Base-by-base conservation (phyloP, 1,140 invertebrate genomes). In the Drosophila funebris region DNA sequence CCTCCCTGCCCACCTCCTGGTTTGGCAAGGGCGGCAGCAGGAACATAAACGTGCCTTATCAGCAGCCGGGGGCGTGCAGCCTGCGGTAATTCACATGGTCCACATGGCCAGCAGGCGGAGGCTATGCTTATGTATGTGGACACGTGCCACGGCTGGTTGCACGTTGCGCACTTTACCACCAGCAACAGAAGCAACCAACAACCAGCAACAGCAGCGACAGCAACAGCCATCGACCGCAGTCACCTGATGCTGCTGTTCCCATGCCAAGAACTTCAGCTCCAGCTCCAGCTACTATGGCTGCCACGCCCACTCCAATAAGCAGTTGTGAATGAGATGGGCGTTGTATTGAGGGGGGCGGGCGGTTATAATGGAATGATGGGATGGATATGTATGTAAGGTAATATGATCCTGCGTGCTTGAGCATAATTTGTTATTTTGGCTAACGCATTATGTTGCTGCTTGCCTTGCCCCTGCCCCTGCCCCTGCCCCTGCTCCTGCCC, bases 381-480 rank as follows among this genome's bases (percentile, higher is more conserved):
- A 24, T 63, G 56, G 29, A 24, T 57, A 8, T 56, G 36, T 33
- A 16, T 13, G 8, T 29, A 16, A 3, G 22, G 79, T 84, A 84
- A 84, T 67, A 69, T 77, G 81, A 84, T 87, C 82, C 82, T 85
- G 78, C 82, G 82, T 88, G 82, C 78, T 80, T 22, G 6, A 67
- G 83, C 82, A 87, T 85, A 85, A 85, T 85, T 85, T 85, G 82
- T 85, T 85, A 85, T 85, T 85, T 85, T 64, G 62, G 67, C 77
- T 74, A 79, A 64, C 72, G 73, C 73, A 79, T 79, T 79, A 61
- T 80, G 39, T 33, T 67, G 11, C 6, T 20, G 9, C 20, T 18
- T 27, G 1, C 36, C 37, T 24, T n/a, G 4, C 27, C 18, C 7
- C 50, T 1, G 1, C 11, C 13, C 13, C 11, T 3, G 3, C 22